Conservation (phyloP, 2,888 invertebrate genomes). For the Lasioglossum zephyrum region DNA sequence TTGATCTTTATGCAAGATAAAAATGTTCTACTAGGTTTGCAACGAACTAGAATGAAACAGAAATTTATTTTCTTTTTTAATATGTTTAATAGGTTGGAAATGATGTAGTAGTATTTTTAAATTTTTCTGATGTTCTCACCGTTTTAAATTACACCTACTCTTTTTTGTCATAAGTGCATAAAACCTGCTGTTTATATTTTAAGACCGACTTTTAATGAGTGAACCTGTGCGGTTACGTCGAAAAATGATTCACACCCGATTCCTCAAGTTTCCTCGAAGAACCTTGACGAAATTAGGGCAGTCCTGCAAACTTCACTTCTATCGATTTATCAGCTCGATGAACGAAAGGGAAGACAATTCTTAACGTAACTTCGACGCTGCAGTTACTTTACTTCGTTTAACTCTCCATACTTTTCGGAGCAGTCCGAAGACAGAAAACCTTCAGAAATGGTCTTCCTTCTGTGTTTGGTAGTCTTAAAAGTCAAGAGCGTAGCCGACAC, state of each 20-base stretch:
- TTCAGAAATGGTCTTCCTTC: constrained; percentile 30
- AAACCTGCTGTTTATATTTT: not conserved
- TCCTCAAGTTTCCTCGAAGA: not conserved
- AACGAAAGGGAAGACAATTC: constrained; percentile 12
- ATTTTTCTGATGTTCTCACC: too few relatives aligned
- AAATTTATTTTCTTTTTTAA: too few relatives aligned
- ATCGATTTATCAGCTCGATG: constrained; percentile 51
- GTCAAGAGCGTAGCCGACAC: constrained; percentile 80
- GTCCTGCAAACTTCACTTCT: constrained; percentile 28
- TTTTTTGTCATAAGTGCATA: too few relatives aligned
- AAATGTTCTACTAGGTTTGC: too few relatives aligned
- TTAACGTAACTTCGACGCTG: not conserved
- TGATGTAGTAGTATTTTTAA: too few relatives aligned
- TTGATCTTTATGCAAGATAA: too few relatives aligned
- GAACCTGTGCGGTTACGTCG: not conserved
- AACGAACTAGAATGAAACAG: too few relatives aligned
- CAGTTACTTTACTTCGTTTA: too few relatives aligned
- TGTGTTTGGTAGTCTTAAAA: constrained; percentile 69
- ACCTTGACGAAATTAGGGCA: constrained; percentile 24
- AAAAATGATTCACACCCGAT: constrained; percentile 8
- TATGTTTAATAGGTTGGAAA: too few relatives aligned
- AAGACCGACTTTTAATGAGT: not conserved
- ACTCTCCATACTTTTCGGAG: constrained; percentile 12
- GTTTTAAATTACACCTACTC: too few relatives aligned
- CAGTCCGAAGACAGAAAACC: constrained; percentile 42